Evolutionary conservation across 2,113 vertebrate species (phyloP).

Genomic region (Dipodomys ordii): DNA sequence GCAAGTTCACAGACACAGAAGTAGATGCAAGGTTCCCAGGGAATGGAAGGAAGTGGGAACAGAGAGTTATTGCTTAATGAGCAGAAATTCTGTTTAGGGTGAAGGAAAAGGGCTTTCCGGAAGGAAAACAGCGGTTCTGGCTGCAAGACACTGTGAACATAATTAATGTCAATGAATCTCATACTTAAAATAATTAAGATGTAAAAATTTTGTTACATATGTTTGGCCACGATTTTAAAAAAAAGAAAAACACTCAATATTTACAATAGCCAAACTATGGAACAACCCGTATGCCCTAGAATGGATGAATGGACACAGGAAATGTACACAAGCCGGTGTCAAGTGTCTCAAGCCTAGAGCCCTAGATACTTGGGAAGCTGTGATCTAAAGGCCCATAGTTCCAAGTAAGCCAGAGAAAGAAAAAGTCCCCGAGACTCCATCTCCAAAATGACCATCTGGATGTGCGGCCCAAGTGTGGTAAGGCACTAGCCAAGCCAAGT

Average conservation of each 20-base stretch:
- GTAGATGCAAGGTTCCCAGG: not conserved
- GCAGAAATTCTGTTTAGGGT: not conserved
- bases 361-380: too few species aligned
- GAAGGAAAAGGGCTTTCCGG: not conserved
- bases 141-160: not conserved
- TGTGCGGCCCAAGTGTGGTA: too few species aligned
- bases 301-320: too few species aligned
- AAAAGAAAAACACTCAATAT: not conserved
- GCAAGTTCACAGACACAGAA: not conserved
- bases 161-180: conserved; percentile 4
- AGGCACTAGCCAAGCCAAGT: too few species aligned
- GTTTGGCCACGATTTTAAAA: conserved; percentile 22
- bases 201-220: conserved; percentile 14
- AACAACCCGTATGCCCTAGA: too few species aligned
- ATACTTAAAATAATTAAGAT: not conserved
- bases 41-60: not conserved
- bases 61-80: not conserved
- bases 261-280: not conserved
- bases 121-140: not conserved
- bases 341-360: too few species aligned
- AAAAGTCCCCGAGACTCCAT: too few species aligned
- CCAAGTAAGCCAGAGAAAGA: too few species aligned
- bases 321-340: too few species aligned
- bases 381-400: too few species aligned
- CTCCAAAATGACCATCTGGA: too few species aligned